phyloP scores from a whole-genome alignment of 2,113 vertebrate genomes.

The Dryoscopus gambensis region DNA sequence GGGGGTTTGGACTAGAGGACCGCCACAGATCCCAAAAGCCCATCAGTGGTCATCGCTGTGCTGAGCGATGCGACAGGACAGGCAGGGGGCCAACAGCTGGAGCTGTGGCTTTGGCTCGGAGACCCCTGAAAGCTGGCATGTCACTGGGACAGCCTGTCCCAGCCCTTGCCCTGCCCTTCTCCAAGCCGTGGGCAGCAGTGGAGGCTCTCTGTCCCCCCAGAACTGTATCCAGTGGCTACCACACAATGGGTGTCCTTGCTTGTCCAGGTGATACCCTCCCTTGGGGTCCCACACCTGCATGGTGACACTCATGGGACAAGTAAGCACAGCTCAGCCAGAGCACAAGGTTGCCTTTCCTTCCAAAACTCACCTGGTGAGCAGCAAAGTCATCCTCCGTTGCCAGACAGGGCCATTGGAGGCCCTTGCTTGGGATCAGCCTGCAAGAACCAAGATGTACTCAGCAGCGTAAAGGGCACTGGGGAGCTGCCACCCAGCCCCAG shows the following conservation, averaged over 20 bases:
- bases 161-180: neutral
- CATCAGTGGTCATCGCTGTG: neutral
- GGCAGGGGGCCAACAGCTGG: neutral
- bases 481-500: neutral
- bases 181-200: neutral
- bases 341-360: neutral
- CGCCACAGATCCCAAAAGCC: neutral
- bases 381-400: neutral
- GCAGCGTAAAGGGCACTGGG: neutral
- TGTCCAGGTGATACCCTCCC: accelerated
- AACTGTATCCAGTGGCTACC: neutral
- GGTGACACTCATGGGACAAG: neutral
- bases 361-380: neutral
- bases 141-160: neutral
- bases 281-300: neutral
- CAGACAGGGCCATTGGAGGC: neutral
- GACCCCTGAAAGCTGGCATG: accelerated
- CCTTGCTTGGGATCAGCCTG: neutral
- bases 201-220: neutral
- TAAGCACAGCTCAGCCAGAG: neutral
- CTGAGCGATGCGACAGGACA: accelerated
- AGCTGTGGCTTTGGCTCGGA: neutral
- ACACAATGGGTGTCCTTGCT: neutral
- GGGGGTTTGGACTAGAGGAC: neutral
- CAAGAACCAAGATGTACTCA: neutral